Base-by-base conservation (phyloP, 2,888 invertebrate species). In the Cepaea hortensis region DNA sequence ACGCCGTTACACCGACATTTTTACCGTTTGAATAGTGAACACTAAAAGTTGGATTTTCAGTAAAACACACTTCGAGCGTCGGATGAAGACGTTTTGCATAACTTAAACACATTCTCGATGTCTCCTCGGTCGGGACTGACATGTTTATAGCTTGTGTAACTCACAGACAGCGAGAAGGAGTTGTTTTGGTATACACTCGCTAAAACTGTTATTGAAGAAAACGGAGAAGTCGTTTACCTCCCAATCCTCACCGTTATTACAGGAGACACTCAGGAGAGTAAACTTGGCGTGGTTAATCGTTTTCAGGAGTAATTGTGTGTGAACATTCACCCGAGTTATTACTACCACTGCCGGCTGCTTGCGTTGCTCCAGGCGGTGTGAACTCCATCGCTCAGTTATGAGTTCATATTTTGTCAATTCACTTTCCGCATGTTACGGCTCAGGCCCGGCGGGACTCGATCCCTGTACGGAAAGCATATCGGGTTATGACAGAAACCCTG, bases 401-500 rank as follows among this genome's bases (percentile, higher is more conserved):
- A 93, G 93, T 89, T 93, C 93, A 82, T 93, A 93, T 90, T 93
- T 93, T 90, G 93, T 93, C 85, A 93, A 92, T 90, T 92, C 93
- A 77, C 90, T 93, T 83, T 92, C 93, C 81, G 91, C 92, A 87
- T 93, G 93, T 89, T 93, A 93, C 87, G 92, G 92, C 65, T 92
- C 92, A 84, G 91, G 91, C 50, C 90, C 91, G 55, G 91, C 91
- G 15, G 89, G 91, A 9, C 55, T 81, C 86, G 92, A 93, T 87
- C 92, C 91, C 87, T 92, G 92, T 89, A 87, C 91, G 48, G 92
- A 92, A 65, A 62, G 76, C 18, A 50, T 83, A 9, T 70, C 83
- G 4, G 65, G 72, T 15, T 77, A 77, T 73, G 86, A 87, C 79
- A 65, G 83, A n/a, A 83, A 61, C 46, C 79, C 77, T n/a, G 50